A percentile compares a stretch with the other conserved stretches of the same genome.
Evolutionary conservation across 2,113 vertebrate genomes (phyloP).

Genomic region (Paracanthobrama guichenoti): DNA sequence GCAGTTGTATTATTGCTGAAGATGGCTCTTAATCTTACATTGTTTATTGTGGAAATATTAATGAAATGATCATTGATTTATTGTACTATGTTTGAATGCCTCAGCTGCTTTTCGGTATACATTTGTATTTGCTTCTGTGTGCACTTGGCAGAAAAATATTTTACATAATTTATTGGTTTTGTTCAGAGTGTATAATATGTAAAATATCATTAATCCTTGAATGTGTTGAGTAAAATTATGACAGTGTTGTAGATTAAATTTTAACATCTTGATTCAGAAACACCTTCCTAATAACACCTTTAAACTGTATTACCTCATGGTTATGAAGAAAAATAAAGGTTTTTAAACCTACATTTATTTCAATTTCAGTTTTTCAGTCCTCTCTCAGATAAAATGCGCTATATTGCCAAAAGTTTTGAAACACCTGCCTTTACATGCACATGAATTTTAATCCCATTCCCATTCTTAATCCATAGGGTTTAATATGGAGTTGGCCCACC

Average conservation of each 20-base stretch:
- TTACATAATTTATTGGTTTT: constrained; percentile 19
- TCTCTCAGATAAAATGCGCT: not conserved
- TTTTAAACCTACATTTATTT: not conserved
- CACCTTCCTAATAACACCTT: not conserved
- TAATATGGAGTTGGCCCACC: no score
- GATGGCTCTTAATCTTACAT: not conserved
- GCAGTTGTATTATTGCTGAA: constrained; percentile 11
- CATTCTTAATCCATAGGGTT: no score
- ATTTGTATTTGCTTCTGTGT: not conserved
- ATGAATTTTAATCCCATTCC: no score
- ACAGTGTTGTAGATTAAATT: not conserved
- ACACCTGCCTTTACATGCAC: no score
- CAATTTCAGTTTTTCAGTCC: not conserved
- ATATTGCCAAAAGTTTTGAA: no score
- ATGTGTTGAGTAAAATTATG: not conserved
- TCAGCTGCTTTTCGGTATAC: not conserved
- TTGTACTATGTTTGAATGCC: not conserved
- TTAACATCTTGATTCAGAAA: not conserved
- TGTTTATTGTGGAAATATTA: not conserved
- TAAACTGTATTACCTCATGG: not conserved
- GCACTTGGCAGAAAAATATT: constrained; percentile 1
- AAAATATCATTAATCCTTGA: constrained; percentile 10
- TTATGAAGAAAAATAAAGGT: constrained; percentile 19
- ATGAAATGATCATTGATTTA: not conserved
- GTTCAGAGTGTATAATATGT: not conserved